Base-by-base conservation (phyloP, 2,797 vertebrate genomes). In the Oreochromis mossambicus region DNA sequence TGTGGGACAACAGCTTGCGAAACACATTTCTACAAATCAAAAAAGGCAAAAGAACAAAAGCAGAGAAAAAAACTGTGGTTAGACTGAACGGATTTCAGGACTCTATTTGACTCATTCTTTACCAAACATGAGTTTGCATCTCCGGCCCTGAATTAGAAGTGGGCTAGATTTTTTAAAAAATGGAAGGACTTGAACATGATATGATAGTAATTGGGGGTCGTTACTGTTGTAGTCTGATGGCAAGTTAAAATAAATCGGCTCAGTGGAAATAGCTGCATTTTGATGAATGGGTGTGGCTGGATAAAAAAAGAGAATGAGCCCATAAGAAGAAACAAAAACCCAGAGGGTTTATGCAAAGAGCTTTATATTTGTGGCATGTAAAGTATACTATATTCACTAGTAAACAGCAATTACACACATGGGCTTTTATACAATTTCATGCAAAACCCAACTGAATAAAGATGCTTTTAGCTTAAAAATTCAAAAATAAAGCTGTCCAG, bases 1-100 rank as follows among this genome's bases (percentile, higher is more conserved):
- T 96, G 90, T 99, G 97, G 87, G 98, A 97, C 81, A 99, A 94
- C 92, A 99, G 96, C 96, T 98, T 98, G 81, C 98, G 98, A 86
- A 99, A 99, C 87, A 99, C 98, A 17, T 99, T 99, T 95, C 98
- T 99, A 81, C 36, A 86, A 34, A 76, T 79, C 11, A 75, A 73
- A 26, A 76, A 66, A 34, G 63, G 81, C 7, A 75, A 68, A 24
- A 76, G n/a, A 19, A 79, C 9, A 79, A 43, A 77, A 70, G 36
- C 2, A 29, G 17, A 43, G 24, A 46, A 12, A 15, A 55, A 55
- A 15, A 38, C 56, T 66, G 26, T 12, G 7, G 77, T 75, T 34
- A 8, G 19, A 41, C 3, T 24, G 29, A 14, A 73, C 1, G 21
- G 58, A 77, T 63, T 38, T 21, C 7, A 68, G 32, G 5, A 38